Evolutionary conservation across 1,140 invertebrate genomes (phyloP), one percentile per base, ranked within the genome.

Genomic region (Drosophila grimshawi): DNA sequence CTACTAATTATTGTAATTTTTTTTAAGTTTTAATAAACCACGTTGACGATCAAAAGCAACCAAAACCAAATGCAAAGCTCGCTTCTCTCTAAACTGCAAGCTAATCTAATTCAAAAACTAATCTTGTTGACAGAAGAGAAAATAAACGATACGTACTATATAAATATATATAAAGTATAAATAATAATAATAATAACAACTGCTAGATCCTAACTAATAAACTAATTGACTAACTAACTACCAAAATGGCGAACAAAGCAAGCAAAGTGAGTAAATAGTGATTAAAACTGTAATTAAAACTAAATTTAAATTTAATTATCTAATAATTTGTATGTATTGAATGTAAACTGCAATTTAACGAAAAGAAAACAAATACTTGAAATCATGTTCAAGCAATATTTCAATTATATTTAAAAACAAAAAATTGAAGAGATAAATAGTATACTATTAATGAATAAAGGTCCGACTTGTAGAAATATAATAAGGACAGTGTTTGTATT

Each of bases 11-110:
- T 79, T 86, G 83, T 88, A 86, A 88, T 52, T 48, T 52, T 86
- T 78, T 81, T 89, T 89, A 89, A 89, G 86, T 89, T 89, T 89
- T 89, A 89, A 83, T 83, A 88, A 88, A 80, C 77, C 66, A 66
- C 80, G 69, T 85, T 85, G 81, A 83, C 73, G 83, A 86, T 86
- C 83, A 88, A 86, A 86, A 79, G 67, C 55, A 79, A 82, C 72
- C 49, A 60, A 75, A 78, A 82, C 48, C 33, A 66, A 73, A 55
- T 30, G 65, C 56, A 48, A 37, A 69, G 59, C 39, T 76, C 43
- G 80, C 85, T 83, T 86, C 72, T 80, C 72, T 78, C 77, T 82
- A 82, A 86, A 75, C 69, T 71, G 80, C 43, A 49, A 68, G 43
- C 32, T 46, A 39, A 49, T 45, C 41, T 37, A 49, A 59, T 29